Base-by-base conservation (phyloP, 1,140 invertebrate genomes). In the Rhagoletis pomonella region DNA sequence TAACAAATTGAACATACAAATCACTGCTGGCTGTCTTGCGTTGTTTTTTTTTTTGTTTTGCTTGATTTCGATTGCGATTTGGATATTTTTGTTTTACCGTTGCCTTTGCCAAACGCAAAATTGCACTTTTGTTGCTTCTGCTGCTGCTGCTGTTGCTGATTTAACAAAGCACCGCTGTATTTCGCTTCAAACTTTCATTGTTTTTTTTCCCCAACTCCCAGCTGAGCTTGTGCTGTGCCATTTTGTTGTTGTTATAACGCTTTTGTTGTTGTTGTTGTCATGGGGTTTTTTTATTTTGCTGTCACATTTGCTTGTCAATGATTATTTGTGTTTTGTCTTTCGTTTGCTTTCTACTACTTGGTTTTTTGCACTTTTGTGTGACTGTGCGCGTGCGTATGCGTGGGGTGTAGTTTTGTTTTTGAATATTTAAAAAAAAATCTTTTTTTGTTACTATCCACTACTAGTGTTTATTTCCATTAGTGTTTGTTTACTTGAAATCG, bases 61-160 rank as follows among this genome's bases (percentile, higher is more conserved):
- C n/a, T 88, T 84, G 85, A 9, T 84, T 87, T 62, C 58, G 29
- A 65, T 85, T 1, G 47, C 39, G 19, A 3, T 42, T 29, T 65
- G 12, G 39, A 12, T 7, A 14, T 29, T 29, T 17, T 12, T 55
- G 47, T 58, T 81, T 17, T 62, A 4, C 55, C 55, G n/a, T 81
- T 81, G 73, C 4, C 55, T 12, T 39, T 29, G 85, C 17, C 29
- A 29, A 29, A 29, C 29, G 29, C 29, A 29, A 29, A 29, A 29
- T 29, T 29, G 29, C 29, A 29, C 29, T 62, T 7, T 81, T 81
- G n/a, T 81, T 81, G 73, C 4, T 81, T 12, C 10, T 29, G 85
- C 17, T 87, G 88, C 87, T 89, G 88, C 87, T 88, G 77, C 88
- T 88, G 86, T 6, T 85, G 62, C 86, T 64, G 64, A 84, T 89